Percentiles rank a stretch among this genome's conserved stretches.
These are phyloP conservation scores for Zenarchopterus dispar DNA, from an alignment of 2,797 vertebrate genomes.

Conservation along the genomic window DNA sequence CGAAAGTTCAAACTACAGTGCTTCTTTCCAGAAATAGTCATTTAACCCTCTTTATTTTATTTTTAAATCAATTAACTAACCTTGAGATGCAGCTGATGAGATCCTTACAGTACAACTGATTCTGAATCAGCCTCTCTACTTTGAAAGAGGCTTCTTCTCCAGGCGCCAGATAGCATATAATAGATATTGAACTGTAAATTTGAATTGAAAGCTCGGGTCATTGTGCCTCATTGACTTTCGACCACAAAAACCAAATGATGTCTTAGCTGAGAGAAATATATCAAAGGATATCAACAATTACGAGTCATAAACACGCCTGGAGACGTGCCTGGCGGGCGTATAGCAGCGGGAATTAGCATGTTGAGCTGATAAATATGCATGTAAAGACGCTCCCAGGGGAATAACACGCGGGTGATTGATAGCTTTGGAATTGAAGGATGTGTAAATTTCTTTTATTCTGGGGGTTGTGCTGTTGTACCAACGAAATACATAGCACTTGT, in stretches of 20 bases:
- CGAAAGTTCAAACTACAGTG: conserved; percentile 19
- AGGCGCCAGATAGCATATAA: conserved; percentile 69
- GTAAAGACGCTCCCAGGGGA: conserved; percentile 99
- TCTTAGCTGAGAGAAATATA: conserved; percentile 99
- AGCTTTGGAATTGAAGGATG: conserved; percentile 99
- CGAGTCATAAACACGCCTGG: conserved; percentile 99
- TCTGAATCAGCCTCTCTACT: conserved; percentile 12
- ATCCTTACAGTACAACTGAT: conserved; percentile 37
- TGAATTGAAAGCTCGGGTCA: conserved; percentile 93
- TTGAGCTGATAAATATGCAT: conserved; percentile 99
- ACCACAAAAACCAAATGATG: conserved; percentile 99
- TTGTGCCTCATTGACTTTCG: conserved; percentile 95
- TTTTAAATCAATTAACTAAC: conserved; percentile 75
- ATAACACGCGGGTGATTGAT: conserved; percentile 99
- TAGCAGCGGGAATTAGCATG: conserved; percentile 99
- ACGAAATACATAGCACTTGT: conserved; percentile 96
- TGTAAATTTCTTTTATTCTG: conserved; percentile 98
- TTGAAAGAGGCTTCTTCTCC: conserved; percentile 60
- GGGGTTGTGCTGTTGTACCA: conserved; percentile 92
- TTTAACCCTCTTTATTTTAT: conserved; percentile 53
- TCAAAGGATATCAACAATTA: conserved; percentile 99
- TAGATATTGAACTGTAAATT: conserved; percentile 92
- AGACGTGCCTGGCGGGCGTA: conserved; percentile 97
- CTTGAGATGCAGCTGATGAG: conserved; percentile 71
- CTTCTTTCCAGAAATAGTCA: conserved; percentile 33